Evolutionary conservation across 2,797 vertebrate species (phyloP).

Genomic region (Brachyrhaphis roseni): DNA sequence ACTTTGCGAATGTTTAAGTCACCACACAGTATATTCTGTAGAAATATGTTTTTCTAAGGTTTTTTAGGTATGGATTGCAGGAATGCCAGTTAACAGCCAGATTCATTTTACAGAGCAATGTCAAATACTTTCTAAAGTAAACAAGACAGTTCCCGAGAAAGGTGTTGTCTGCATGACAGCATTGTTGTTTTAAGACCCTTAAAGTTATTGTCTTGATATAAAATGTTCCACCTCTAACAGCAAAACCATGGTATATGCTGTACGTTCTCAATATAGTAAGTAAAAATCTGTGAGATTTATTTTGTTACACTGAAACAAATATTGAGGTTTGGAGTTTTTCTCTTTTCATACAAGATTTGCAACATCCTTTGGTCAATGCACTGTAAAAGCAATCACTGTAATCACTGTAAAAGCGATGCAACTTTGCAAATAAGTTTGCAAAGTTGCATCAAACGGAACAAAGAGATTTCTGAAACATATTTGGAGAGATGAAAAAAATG

Average conservation of each 20-base stretch:
- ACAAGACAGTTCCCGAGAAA: neutral
- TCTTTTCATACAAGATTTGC: neutral
- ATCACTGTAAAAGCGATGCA: neutral
- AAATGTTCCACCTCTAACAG: neutral
- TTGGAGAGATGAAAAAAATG: neutral
- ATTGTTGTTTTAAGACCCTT: neutral
- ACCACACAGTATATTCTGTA: neutral
- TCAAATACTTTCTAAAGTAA: neutral
- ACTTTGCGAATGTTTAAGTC: neutral
- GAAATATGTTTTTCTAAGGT: neutral
- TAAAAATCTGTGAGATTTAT: neutral
- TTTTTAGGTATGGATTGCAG: neutral
- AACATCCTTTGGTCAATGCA: neutral
- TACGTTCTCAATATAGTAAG: neutral
- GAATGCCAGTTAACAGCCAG: neutral
- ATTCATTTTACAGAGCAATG: neutral
- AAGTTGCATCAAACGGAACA: neutral
- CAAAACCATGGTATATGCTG: neutral
- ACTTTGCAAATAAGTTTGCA: neutral
- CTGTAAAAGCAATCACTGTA: neutral
- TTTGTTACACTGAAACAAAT: neutral
- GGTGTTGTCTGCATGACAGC: neutral
- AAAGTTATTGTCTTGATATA: neutral
- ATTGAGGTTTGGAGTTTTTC: neutral
- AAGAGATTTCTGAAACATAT: neutral